These are phyloP conservation scores for Tragelaphus oryx DNA, from an alignment of 2,797 vertebrate genomes.

Conservation along the genomic window DNA sequence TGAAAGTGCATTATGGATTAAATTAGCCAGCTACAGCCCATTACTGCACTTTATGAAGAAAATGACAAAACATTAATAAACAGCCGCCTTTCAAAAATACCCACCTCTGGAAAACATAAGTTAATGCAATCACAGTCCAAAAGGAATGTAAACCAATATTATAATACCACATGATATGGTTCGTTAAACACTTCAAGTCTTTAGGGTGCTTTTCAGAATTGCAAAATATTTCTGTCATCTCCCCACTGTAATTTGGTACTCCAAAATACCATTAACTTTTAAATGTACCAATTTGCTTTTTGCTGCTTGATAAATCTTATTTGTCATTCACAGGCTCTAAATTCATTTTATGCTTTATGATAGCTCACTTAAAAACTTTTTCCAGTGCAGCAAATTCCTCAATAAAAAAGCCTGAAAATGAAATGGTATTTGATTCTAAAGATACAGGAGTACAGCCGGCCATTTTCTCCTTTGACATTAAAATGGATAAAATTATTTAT, in stretches of 20 bases:
- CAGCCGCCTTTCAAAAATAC: slow-evolving; percentile 3
- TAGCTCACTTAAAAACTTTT: slow-evolving; percentile 35
- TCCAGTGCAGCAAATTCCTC: not conserved
- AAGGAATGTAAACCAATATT: slow-evolving; percentile 40
- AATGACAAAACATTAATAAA: slow-evolving; percentile 46
- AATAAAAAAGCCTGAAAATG: slow-evolving; percentile 55
- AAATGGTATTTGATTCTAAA: slow-evolving; percentile 34
- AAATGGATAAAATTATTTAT: slow-evolving; percentile 24
- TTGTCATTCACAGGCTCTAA: not conserved
- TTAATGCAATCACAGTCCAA: slow-evolving; percentile 37
- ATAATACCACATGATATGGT: not conserved
- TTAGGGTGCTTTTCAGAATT: slow-evolving; percentile 64
- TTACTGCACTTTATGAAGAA: slow-evolving; percentile 39
- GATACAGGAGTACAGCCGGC: not conserved
- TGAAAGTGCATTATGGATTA: slow-evolving; percentile 30
- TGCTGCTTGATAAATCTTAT: slow-evolving; percentile 38
- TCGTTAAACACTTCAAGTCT: slow-evolving; percentile 57
- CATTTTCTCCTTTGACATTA: slow-evolving; percentile 41
- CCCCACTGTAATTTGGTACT: slow-evolving; percentile 55
- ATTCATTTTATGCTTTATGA: not conserved
- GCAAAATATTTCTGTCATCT: slow-evolving; percentile 65
- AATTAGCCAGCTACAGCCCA: slow-evolving; percentile 14
- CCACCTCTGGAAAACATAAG: slow-evolving; percentile 30
- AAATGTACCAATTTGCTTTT: slow-evolving; percentile 62
- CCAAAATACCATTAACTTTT: slow-evolving; percentile 68